Conservation (phyloP, 2,888 invertebrate genomes). For the Anthrax anthrax region DNA sequence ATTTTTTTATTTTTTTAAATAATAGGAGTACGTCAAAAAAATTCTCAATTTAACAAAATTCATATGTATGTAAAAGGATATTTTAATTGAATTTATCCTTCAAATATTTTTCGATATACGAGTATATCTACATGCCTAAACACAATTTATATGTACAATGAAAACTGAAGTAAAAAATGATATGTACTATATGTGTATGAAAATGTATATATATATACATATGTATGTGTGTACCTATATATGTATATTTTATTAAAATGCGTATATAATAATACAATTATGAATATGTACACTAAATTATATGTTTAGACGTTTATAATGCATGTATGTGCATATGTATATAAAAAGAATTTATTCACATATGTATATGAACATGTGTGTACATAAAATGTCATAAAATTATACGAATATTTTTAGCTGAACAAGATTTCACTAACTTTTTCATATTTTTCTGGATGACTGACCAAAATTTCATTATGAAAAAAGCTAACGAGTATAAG, state of each 20-base stretch:
- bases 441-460: constrained; percentile 6
- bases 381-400: background rate
- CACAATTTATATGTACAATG: too few species aligned
- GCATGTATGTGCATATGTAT: background rate
- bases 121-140: too few species aligned
- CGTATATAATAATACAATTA: too few species aligned
- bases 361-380: background rate
- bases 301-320: too few species aligned
- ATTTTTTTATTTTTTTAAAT: too few species aligned
- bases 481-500: constrained; percentile 5
- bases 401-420: background rate
- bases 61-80: too few species aligned
- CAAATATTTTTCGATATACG: background rate
- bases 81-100: background rate
- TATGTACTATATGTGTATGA: too few species aligned
- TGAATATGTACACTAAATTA: too few species aligned
- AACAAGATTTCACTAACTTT: constrained; percentile 5
- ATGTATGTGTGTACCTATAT: too few species aligned
- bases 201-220: too few species aligned
- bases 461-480: constrained; percentile 3
- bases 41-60: background rate
- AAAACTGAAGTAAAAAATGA: too few species aligned
- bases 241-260: too few species aligned
- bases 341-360: background rate
- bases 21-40: background rate